Conservation (phyloP, 2,888 invertebrate species). For the Yponomeuta sedellus region DNA sequence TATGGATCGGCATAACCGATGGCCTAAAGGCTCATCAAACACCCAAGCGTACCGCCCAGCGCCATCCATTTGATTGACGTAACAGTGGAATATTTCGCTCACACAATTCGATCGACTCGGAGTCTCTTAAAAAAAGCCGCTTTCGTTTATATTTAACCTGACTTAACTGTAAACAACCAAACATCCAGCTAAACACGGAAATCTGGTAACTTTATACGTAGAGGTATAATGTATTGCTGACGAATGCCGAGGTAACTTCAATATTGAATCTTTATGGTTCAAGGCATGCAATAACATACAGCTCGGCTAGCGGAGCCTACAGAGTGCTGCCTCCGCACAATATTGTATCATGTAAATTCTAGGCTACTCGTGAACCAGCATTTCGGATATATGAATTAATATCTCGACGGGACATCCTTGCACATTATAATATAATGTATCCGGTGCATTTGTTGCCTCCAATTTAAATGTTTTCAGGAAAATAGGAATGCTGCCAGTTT, state of each 20-base stretch:
- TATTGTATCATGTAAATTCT: conserved; percentile 16
- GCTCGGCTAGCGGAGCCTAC: background rate
- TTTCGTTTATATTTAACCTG: too few relatives aligned
- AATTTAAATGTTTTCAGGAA: conserved; percentile 3
- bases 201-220: too few relatives aligned
- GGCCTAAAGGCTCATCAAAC: too few relatives aligned
- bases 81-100: too few relatives aligned
- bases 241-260: conserved; percentile 47
- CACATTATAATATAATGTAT: background rate
- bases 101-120: too few relatives aligned
- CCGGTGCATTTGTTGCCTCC: conserved; percentile 6
- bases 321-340: conserved; percentile 14
- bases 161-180: too few relatives aligned
- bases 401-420: background rate
- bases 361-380: conserved; percentile 12
- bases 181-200: too few relatives aligned
- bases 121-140: too few relatives aligned
- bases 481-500: too few relatives aligned
- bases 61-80: too few relatives aligned
- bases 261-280: conserved; percentile 50
- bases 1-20: too few relatives aligned
- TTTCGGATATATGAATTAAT: conserved; percentile 1
- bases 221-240: conserved; percentile 33
- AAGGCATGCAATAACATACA: conserved; percentile 41
- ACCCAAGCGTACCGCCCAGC: too few relatives aligned